A percentile compares a stretch with the other conserved stretches of the same genome.
These are phyloP conservation scores for Monarcha castaneiventris DNA, from an alignment of 2,113 vertebrate species.

Conservation along the genomic window DNA sequence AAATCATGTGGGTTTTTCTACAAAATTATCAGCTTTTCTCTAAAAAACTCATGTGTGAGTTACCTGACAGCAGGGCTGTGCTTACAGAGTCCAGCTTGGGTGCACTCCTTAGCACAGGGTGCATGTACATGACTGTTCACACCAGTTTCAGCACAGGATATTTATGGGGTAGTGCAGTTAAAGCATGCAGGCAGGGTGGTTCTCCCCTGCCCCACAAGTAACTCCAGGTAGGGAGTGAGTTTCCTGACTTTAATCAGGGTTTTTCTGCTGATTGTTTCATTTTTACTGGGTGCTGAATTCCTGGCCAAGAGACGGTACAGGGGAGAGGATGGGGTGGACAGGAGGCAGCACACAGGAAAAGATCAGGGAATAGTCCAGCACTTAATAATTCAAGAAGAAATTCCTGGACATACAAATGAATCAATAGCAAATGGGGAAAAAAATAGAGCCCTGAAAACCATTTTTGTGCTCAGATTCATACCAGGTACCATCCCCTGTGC, in stretches of 20 bases:
- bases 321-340: neutral
- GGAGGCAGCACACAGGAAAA: neutral
- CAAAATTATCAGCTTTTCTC: neutral
- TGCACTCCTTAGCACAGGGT: neutral
- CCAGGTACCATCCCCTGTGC: neutral
- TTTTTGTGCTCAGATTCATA: neutral
- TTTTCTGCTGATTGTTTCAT: neutral
- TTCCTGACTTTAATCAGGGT: neutral
- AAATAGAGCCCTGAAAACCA: neutral
- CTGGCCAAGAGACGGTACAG: neutral
- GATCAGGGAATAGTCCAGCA: neutral
- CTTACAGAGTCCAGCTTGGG: neutral
- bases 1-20: neutral
- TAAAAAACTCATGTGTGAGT: neutral
- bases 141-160: neutral
- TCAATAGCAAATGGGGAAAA: neutral
- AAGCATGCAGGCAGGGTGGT: neutral
- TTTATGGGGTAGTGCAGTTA: neutral
- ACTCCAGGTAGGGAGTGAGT: neutral
- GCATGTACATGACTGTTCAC: rapidly evolving
- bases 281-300: neutral
- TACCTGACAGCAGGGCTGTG: neutral
- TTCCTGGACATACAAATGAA: neutral
- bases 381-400: neutral
- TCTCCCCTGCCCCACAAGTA: neutral